These are phyloP conservation scores for Drosophila infuscata DNA, from an alignment of 2,888 invertebrate species.

Conservation along the genomic window DNA sequence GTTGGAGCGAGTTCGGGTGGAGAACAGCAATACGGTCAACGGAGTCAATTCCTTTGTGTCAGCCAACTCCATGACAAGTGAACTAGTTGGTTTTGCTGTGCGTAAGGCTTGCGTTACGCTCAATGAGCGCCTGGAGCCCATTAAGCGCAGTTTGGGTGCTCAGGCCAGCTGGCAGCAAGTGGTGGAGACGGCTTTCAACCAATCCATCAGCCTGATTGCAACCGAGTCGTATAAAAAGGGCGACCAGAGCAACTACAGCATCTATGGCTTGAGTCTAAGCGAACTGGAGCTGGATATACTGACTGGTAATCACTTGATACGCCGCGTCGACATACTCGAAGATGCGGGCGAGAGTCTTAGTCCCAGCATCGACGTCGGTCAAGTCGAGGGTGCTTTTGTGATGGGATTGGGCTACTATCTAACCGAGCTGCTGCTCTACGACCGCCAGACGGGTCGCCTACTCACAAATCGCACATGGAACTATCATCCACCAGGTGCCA, in stretches of 20 bases:
- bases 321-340: constrained; percentile 90
- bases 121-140: constrained; percentile 87
- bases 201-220: constrained; percentile 87
- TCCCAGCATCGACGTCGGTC: constrained; percentile 90
- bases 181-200: constrained; percentile 48
- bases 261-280: constrained; percentile 88
- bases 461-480: constrained; percentile 93
- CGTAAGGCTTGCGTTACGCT: constrained; percentile 89
- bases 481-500: constrained; percentile 91
- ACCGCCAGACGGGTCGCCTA: constrained; percentile 88
- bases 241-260: constrained; percentile 87
- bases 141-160: constrained; percentile 84
- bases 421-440: constrained; percentile 89
- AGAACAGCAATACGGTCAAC: constrained; percentile 84
- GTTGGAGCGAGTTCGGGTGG: constrained; percentile 47
- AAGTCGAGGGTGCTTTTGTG: constrained; percentile 92
- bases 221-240: constrained; percentile 86
- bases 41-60: constrained; percentile 85
- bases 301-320: constrained; percentile 90
- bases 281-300: constrained; percentile 92
- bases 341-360: constrained; percentile 90
- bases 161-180: constrained; percentile 86
- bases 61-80: constrained; percentile 89
- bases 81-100: constrained; percentile 87
- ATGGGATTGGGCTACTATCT: constrained; percentile 93